phyloP scores from a whole-genome alignment of 2,113 vertebrate species.

The Gila orcuttii region DNA sequence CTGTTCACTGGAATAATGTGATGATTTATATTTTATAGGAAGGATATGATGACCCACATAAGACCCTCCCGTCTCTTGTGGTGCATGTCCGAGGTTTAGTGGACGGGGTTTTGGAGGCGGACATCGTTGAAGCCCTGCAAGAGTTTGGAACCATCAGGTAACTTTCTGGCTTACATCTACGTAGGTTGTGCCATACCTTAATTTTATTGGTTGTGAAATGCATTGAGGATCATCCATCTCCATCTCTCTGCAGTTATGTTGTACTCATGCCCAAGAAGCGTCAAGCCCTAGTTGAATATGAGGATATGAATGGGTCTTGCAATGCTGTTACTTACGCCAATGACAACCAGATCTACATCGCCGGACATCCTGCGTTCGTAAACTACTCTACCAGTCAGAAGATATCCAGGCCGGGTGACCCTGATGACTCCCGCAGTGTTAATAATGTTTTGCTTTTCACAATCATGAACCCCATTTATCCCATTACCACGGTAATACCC shows the following conservation, averaged over 20 bases:
- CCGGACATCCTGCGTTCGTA: constrained; percentile 90
- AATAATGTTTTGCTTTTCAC: constrained; percentile 94
- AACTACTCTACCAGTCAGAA: constrained; percentile 98
- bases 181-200: background rate
- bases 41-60: constrained; percentile 91
- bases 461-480: constrained; percentile 93
- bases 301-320: constrained; percentile 90
- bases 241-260: constrained; percentile 79
- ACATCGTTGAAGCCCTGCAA: constrained; percentile 92
- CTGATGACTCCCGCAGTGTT: constrained; percentile 85
- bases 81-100: constrained; percentile 92
- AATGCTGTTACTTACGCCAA: constrained; percentile 92
- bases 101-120: constrained; percentile 90
- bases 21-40: constrained; percentile 72
- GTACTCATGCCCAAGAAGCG: constrained; percentile 98
- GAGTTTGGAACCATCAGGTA: constrained; percentile 95
- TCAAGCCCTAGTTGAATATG: constrained; percentile 92
- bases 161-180: background rate
- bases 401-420: constrained; percentile 90
- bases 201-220: background rate
- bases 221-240: background rate
- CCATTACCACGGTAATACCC: constrained; percentile 83
- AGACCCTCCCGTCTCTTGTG: constrained; percentile 90
- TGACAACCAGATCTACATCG: constrained; percentile 94
- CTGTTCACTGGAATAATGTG: background rate